Base-by-base conservation (phyloP, 2,797 vertebrate species). In the Apogon hyalosoma region DNA sequence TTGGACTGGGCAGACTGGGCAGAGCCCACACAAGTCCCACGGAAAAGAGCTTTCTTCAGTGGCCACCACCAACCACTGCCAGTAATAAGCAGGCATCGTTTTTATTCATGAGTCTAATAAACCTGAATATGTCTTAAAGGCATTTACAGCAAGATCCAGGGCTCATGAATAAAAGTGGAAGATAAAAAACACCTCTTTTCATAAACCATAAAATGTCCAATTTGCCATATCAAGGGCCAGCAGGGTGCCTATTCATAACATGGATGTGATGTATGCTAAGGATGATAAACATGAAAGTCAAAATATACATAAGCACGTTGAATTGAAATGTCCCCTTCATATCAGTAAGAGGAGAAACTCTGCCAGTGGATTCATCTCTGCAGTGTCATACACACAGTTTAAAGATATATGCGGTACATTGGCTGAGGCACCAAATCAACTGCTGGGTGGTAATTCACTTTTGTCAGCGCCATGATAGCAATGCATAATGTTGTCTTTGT, bases 201-300 rank as follows among this genome's bases (percentile, higher is more conserved):
- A 85, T 84, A 87, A 93, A 89, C 89, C 81, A 93, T 93, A 94
- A 94, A 94, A 92, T 88, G 84, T 93, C 83, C 90, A 92, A 92
- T 93, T 93, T 92, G 84, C 86, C 87, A 88, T 94, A 94, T 94
- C 94, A 92, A 85, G 86, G 88, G 86, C 69, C 80, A 85, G 80
- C 92, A 93, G 92, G 86, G 77, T 58, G 66, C 70, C 83, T 79
- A 89, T 92, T 91, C 82, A 87, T 90, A 92, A 92, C 74, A 16
- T 14, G 38, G 77, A 77, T 75, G 80, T 88, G 90, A 90, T 92
- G 84, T 74, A 90, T 88, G 87, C 86, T 76, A 87, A 89, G 67
- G 74, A 88, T 87, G 92, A 94, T 93, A 91, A 93, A 93, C 88
- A 92, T 69, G 83, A 89, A 89, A 85, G 86, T 83, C 84, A 84